Percentiles rank a stretch among this genome's conserved stretches.
phyloP scores from a whole-genome alignment of 2,113 vertebrate species.

The Cyprinus carpio region DNA sequence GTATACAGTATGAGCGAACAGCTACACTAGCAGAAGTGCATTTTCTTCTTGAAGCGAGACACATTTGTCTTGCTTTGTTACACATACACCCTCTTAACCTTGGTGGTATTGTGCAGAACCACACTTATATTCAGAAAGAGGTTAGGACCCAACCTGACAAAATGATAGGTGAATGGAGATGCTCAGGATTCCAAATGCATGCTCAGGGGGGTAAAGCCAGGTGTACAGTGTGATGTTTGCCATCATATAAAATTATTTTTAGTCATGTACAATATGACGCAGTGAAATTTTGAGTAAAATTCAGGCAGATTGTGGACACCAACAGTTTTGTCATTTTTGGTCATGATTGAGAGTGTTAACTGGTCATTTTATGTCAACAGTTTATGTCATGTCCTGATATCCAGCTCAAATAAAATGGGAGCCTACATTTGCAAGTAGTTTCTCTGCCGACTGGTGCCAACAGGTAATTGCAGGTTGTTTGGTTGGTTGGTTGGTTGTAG shows the following conservation, averaged over 20 bases:
- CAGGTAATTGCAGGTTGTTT: not conserved
- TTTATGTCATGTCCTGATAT: not conserved
- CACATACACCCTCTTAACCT: not conserved
- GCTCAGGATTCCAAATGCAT: not conserved
- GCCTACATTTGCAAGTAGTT: not conserved
- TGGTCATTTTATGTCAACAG: not conserved
- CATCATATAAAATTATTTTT: not conserved
- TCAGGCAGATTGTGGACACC: not conserved
- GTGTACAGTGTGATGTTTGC: not conserved
- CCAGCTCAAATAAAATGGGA: not conserved
- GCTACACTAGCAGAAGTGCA: not conserved
- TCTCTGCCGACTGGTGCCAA: not conserved
- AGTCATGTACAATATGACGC: not conserved
- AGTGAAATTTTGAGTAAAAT: not conserved
- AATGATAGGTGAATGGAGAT: not conserved
- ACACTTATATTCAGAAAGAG: not conserved
- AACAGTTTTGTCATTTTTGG: not conserved
- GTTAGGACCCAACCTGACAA: not conserved
- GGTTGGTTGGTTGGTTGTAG: not conserved
- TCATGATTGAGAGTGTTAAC: not conserved
- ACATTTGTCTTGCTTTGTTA: slow-evolving; percentile 2
- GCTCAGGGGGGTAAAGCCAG: not conserved
- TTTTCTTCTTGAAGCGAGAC: not conserved
- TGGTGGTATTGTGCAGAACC: not conserved
- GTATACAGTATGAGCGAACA: too few relatives aligned